Evolutionary conservation across 2,113 vertebrate species (phyloP).

Genomic region (Jaculus jaculus): DNA sequence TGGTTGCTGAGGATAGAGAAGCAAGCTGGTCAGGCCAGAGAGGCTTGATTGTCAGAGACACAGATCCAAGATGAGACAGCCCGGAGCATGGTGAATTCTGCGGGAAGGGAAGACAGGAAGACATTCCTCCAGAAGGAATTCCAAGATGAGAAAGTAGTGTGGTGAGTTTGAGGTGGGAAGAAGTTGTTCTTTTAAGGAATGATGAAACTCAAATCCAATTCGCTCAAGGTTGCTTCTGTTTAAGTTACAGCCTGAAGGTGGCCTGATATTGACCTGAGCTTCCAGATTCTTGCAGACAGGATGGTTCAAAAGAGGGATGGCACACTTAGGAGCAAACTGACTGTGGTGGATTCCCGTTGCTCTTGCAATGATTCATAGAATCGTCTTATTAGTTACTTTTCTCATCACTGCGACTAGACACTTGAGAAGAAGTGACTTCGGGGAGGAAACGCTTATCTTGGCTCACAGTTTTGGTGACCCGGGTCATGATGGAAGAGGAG

Average conservation of each 20-base stretch:
- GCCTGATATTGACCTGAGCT: not conserved
- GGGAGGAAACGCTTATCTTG: no score
- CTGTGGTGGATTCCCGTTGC: no score
- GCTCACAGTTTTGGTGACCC: no score
- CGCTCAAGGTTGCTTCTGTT: not conserved
- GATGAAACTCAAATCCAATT: not conserved
- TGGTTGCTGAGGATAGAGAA: not conserved
- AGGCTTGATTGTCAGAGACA: not conserved
- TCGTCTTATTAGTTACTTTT: no score
- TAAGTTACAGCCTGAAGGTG: not conserved
- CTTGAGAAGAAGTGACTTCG: no score
- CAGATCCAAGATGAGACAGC: not conserved
- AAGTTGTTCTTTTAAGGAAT: not conserved
- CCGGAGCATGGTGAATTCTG: no score
- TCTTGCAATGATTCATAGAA: not conserved
- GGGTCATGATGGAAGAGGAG: no score
- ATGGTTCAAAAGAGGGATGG: not conserved
- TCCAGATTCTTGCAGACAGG: not conserved
- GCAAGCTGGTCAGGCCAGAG: accelerated
- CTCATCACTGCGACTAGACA: no score
- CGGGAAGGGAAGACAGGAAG: not conserved
- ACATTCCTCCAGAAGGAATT: not conserved
- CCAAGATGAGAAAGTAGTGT: not conserved
- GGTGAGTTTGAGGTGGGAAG: no score
- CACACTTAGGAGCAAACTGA: not conserved